Percentiles rank a stretch among this genome's conserved stretches.
phyloP scores from a whole-genome alignment of 2,888 invertebrate genomes.

The Palloptera scutellata region DNA sequence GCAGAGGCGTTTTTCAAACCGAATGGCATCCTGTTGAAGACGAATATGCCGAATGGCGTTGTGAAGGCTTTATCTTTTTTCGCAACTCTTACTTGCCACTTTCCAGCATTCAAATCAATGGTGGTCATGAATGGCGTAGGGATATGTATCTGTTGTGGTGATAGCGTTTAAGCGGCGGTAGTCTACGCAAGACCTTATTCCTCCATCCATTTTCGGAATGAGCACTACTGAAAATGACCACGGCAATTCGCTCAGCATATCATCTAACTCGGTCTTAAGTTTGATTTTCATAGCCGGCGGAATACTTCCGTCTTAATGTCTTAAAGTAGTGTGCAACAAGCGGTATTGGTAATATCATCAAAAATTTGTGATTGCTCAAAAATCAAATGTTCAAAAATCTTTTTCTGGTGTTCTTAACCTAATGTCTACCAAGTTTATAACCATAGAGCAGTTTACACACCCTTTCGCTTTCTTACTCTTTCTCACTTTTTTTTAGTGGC shows the following conservation, averaged over 20 bases:
- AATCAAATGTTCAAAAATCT: neutral
- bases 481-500: no score
- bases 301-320: conserved; percentile 50
- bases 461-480: no score
- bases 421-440: no score
- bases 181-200: conserved; percentile 49
- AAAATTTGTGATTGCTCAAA: neutral
- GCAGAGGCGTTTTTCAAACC: conserved; percentile 51
- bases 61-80: conserved; percentile 50
- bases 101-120: conserved; percentile 53
- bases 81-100: conserved; percentile 44
- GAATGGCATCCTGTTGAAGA: conserved; percentile 53
- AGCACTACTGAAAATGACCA: conserved; percentile 38
- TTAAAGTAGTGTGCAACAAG: conserved; percentile 45
- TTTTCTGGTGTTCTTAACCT: neutral
- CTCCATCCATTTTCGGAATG: conserved; percentile 53
- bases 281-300: conserved; percentile 39
- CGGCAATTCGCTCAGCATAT: conserved; percentile 33
- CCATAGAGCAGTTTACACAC: no score
- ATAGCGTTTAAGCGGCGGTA: conserved; percentile 40
- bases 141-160: conserved; percentile 47
- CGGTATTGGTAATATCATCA: conserved; percentile 11
- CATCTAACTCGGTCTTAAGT: conserved; percentile 18
- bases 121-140: conserved; percentile 49
- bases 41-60: conserved; percentile 51